A percentile compares a stretch with the other conserved stretches of the same genome.
phyloP scores from a whole-genome alignment of 2,797 vertebrate genomes.

The Alectoris magna region DNA sequence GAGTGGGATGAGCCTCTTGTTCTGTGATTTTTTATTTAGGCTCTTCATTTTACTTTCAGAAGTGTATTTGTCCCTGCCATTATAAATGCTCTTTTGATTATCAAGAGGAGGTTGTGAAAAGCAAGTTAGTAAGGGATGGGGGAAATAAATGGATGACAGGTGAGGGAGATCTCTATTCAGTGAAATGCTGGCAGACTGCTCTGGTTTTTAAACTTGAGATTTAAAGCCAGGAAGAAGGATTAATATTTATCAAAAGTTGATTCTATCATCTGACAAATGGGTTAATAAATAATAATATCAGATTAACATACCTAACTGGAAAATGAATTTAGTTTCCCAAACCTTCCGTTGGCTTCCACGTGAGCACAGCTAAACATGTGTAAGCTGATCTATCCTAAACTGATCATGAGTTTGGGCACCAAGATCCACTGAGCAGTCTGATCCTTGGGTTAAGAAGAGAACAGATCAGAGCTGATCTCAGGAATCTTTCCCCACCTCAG shows the following conservation, averaged over 20 bases:
- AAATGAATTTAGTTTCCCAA: neutral
- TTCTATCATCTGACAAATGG: neutral
- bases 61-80: slow-evolving; percentile 68
- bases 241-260: neutral
- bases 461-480: neutral
- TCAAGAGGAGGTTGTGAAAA: slow-evolving; percentile 21
- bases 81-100: slow-evolving; percentile 70
- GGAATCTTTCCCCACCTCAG: neutral
- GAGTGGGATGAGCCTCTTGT: slow-evolving; percentile 74
- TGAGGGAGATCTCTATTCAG: slow-evolving; percentile 45
- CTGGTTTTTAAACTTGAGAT: neutral
- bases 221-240: neutral
- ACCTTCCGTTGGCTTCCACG: rapidly evolving
- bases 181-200: slow-evolving; percentile 10
- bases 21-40: slow-evolving; percentile 77
- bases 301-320: neutral
- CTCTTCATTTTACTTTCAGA: slow-evolving; percentile 73
- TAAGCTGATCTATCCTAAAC: neutral
- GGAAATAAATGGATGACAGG: neutral
- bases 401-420: neutral
- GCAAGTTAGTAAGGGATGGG: neutral
- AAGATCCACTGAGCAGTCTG: neutral
- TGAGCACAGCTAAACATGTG: rapidly evolving
- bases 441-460: neutral
- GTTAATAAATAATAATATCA: slow-evolving; percentile 1